Conservation (phyloP, 1,140 invertebrate genomes). For the Drosophila bifasciata region DNA sequence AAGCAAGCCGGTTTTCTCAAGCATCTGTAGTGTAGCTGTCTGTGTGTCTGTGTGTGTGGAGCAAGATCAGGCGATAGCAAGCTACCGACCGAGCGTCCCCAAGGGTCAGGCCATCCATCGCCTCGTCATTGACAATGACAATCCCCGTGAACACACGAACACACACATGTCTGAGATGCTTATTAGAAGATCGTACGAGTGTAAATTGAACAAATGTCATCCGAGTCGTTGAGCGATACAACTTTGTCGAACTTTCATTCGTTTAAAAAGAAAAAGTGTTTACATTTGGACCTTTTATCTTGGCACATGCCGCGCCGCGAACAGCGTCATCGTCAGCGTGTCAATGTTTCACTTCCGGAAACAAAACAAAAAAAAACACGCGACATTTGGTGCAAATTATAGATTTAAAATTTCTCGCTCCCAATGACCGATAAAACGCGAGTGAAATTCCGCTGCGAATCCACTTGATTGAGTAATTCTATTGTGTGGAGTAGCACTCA, state of each 20-base stretch:
- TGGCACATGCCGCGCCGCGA: too few species aligned
- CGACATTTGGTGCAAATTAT: too few species aligned
- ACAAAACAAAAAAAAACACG: too few species aligned
- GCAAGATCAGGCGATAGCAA: conserved; percentile 53
- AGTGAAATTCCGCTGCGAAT: too few species aligned
- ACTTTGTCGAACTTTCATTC: conserved; percentile 13
- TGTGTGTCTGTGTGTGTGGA: too few species aligned
- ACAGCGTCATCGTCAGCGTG: too few species aligned
- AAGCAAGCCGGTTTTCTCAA: conserved; percentile 28
- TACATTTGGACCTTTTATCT: neutral
- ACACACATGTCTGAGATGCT: conserved; percentile 30
- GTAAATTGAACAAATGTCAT: conserved; percentile 58
- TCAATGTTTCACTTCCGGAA: too few species aligned
- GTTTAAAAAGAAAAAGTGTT: neutral
- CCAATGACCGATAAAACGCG: too few species aligned
- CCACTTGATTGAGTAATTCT: too few species aligned
- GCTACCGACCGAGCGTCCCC: conserved; percentile 26
- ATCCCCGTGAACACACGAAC: conserved; percentile 29
- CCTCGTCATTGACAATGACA: conserved; percentile 78
- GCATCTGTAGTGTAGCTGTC: neutral
- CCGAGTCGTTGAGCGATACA: conserved; percentile 38
- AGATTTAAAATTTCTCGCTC: too few species aligned
- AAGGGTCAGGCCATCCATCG: conserved; percentile 61
- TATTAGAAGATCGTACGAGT: conserved; percentile 76
- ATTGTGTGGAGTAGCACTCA: conserved; percentile 10